Evolutionary conservation across 2,888 invertebrate species (phyloP), one percentile per base, ranked within the genome.

Genomic region (Malthinus flaveolus): DNA sequence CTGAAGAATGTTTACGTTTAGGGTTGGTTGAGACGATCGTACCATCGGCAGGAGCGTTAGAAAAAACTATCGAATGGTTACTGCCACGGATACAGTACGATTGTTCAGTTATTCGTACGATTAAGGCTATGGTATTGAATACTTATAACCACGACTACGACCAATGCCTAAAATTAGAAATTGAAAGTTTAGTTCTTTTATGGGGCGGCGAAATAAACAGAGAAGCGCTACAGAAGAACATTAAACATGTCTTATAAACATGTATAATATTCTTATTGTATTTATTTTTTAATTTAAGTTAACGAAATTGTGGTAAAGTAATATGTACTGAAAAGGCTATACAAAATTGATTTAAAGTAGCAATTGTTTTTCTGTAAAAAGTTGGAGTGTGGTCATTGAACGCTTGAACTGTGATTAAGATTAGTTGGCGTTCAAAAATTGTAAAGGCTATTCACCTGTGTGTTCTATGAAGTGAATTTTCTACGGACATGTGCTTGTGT

Each of bases 141-240:
- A 58, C 64, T 0, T 35, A 34, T 9, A 39, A 31, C 7, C 46
- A 64, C 33, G 52, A 51, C 12, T 62, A 63, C 15, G 61, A 68
- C 5, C 58, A 65, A 23, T 61, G 66, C 1, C 48, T 72, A 7
- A 42, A 42, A 6, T 57, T 56, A n/a, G 76, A 76, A 61, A 64
- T 65, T 47, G 36, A 64, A 8, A 50, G 68, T 32, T 73, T 75
- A 61, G 56, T 61, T 32, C 65, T 68, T 0, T 69, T 72, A 35
- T 76, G 74, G 74, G 75, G 76, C 9, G 67, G 67, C 1, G 63
- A 67, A 36, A 53, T 69, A 15, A 74, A 76, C 56, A 56, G 59
- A 23, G 58, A 66, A 23, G 73, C 73, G 3, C 62, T 76, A 36
- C 45, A 45, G 12, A 70, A 64, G 44, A 66, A 67, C 15, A 68